Percentiles rank a stretch among this genome's conserved stretches.
Evolutionary conservation across 2,888 invertebrate species (phyloP).

Genomic region (Lottia gigantea): DNA sequence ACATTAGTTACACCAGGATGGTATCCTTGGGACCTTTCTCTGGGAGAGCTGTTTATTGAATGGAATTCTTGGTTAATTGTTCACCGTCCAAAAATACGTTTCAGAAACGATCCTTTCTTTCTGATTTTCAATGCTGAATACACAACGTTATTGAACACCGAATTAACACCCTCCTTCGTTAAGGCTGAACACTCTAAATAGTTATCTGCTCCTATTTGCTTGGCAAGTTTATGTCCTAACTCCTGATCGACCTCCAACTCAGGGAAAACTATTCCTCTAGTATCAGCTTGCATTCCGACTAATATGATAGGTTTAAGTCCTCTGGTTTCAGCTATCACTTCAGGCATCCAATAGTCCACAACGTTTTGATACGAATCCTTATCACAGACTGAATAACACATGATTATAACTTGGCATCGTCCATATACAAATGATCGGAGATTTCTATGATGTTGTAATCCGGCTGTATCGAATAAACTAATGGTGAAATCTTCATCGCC

Average conservation of each 20-base stretch:
- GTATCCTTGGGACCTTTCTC: too few species aligned
- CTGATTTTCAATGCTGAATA: conserved; percentile 39
- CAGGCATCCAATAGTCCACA: conserved; percentile 50
- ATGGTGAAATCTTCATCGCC: conserved; percentile 52
- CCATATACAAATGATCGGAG: not conserved
- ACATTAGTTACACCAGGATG: too few species aligned
- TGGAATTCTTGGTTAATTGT: not conserved
- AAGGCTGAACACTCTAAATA: conserved; percentile 49
- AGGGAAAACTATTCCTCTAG: conserved; percentile 39
- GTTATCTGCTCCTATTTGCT: conserved; percentile 42
- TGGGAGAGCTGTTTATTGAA: too few species aligned
- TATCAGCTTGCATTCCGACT: conserved; percentile 53
- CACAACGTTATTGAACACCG: conserved; percentile 47
- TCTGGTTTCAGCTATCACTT: conserved; percentile 46
- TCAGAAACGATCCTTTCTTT: conserved; percentile 36
- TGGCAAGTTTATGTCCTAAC: conserved; percentile 40
- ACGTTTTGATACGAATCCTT: conserved; percentile 49
- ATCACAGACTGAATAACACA: conserved; percentile 55
- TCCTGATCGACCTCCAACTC: conserved; percentile 40
- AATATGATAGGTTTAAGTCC: conserved; percentile 44
- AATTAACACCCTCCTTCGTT: conserved; percentile 37
- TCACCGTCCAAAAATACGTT: conserved; percentile 34
- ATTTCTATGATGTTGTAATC: conserved; percentile 31
- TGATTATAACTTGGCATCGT: conserved; percentile 46
- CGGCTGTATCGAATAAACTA: conserved; percentile 55